Evolutionary conservation across 2,797 vertebrate species (phyloP).

Genomic region (Scarus forsteni): DNA sequence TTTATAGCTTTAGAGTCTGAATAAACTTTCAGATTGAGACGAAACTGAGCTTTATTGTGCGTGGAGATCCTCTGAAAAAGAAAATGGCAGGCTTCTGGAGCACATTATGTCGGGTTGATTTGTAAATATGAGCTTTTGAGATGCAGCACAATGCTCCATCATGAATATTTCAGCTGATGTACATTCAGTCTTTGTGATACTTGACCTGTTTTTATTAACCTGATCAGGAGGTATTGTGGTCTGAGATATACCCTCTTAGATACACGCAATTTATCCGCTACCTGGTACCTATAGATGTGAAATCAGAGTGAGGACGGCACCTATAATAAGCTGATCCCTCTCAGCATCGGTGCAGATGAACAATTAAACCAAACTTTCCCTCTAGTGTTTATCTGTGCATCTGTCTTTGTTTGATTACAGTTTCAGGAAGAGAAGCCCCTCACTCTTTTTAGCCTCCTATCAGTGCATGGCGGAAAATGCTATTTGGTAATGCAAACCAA

Average conservation of each 20-base stretch:
- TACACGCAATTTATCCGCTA: constrained; percentile 9
- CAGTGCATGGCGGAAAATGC: constrained; percentile 63
- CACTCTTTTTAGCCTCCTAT: constrained; percentile 72
- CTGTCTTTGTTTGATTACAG: constrained; percentile 79
- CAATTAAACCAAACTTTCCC: constrained; percentile 70
- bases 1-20: constrained; percentile 78
- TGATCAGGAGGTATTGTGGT: constrained; percentile 71
- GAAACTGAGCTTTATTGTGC: constrained; percentile 76
- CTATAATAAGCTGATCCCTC: constrained; percentile 8
- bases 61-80: constrained; percentile 72
- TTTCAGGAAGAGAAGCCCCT: constrained; percentile 55
- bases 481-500: constrained; percentile 81
- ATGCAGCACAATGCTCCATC: constrained; percentile 67
- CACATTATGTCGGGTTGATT: constrained; percentile 79
- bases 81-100: constrained; percentile 71
- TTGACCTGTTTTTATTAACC: constrained; percentile 71
- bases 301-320: constrained; percentile 29
- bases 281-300: constrained; percentile 44
- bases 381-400: constrained; percentile 72
- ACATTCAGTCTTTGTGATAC: constrained; percentile 58
- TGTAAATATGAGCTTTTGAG: constrained; percentile 82
- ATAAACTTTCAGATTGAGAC: constrained; percentile 84
- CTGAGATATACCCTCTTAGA: constrained; percentile 28
- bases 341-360: constrained; percentile 41
- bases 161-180: constrained; percentile 68